Conservation (phyloP, 53 echinoderm and acorn worm genomes). For the Arbacia lixula region DNA sequence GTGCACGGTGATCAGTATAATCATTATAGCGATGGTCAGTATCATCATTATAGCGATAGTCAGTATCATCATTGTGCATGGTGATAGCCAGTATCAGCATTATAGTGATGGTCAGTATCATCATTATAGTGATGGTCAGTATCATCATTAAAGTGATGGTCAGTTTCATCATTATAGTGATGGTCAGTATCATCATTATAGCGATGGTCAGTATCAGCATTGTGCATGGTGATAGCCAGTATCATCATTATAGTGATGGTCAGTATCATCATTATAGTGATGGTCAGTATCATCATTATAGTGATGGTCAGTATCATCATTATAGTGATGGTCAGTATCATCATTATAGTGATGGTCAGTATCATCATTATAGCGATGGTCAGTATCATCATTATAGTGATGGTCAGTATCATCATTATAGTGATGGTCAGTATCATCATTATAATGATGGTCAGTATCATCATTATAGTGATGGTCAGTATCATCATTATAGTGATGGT, state of each 20-base stretch:
- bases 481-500: no score
- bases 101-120: constrained; percentile 3
- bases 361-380: no score
- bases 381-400: no score
- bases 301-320: background rate
- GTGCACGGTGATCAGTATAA: background rate
- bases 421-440: no score
- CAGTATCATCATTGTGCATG: background rate
- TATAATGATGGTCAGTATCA: no score
- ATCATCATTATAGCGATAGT: constrained; percentile 2
- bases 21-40: background rate
- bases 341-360: no score
- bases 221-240: background rate
- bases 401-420: no score
- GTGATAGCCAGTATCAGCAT: no score
- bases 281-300: background rate
- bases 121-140: constrained; percentile 13
- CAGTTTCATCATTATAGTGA: constrained; percentile 1
- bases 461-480: no score
- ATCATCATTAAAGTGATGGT: constrained; percentile 9
- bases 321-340: no score
- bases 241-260: background rate
- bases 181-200: background rate
- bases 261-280: background rate
- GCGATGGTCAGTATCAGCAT: background rate